Percentiles rank a stretch among this genome's conserved stretches.
Evolutionary conservation across 2,888 invertebrate species (phyloP).

Genomic region (Cosmopolites sordidus): DNA sequence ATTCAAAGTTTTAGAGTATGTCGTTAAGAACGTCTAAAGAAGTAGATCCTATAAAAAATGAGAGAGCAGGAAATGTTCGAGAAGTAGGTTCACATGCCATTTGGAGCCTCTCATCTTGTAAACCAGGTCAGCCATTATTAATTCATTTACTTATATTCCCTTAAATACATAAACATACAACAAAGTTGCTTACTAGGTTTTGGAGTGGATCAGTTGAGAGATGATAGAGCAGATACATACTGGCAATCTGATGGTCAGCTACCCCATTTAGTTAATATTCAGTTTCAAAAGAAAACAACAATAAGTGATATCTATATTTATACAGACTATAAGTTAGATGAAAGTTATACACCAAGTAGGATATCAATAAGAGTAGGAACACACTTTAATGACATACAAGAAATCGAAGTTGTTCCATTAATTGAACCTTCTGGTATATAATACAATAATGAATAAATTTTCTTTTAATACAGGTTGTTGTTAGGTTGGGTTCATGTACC

Average conservation of each 20-base stretch:
- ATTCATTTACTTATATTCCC: neutral
- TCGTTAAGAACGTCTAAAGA: constrained; percentile 33
- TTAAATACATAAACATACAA: constrained; percentile 2
- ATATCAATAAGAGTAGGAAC: constrained; percentile 91
- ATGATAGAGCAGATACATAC: constrained; percentile 94
- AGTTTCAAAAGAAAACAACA: constrained; percentile 91
- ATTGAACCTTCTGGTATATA: constrained; percentile 77
- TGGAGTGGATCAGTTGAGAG: constrained; percentile 93
- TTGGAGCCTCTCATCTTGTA: constrained; percentile 98
- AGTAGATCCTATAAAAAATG: constrained; percentile 42
- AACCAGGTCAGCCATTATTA: constrained; percentile 68
- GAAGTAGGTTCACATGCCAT: constrained; percentile 59
- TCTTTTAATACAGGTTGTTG: constrained; percentile 17
- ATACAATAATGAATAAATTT: neutral
- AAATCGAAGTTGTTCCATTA: constrained; percentile 89
- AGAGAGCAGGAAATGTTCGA: constrained; percentile 44
- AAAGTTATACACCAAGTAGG: constrained; percentile 96
- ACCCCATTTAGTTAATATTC: constrained; percentile 95
- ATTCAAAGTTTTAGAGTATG: too few species aligned
- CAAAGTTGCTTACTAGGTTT: constrained; percentile 63
- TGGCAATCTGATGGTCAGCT: constrained; percentile 99
- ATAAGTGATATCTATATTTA: constrained; percentile 95
- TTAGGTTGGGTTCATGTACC: constrained; percentile 93
- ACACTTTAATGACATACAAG: constrained; percentile 94
- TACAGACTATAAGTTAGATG: constrained; percentile 96